Evolutionary conservation across 2,113 vertebrate genomes (phyloP), one percentile per base, ranked within the genome.

Genomic region (Gulo gulo): DNA sequence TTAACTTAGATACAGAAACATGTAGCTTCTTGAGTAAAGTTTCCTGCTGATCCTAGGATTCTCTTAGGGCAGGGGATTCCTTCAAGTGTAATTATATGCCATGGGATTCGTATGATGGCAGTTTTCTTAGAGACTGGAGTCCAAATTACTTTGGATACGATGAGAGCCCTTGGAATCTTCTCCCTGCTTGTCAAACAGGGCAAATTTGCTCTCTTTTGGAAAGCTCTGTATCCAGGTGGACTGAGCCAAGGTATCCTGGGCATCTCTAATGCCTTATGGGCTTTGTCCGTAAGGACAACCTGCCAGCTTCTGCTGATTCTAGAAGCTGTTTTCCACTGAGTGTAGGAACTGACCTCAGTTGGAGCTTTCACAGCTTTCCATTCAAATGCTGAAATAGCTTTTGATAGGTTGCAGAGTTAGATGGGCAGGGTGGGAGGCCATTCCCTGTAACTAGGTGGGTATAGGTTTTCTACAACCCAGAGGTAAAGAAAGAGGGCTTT

Each of bases 1-100:
- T 84, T 90, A 94, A 55, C 52, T 90, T 69, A 74, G 52, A 67
- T 80, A 59, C 65, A n/a, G 82, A 94, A 83, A 91, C 45, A 59
- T 76, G 42, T 84, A 31, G 26, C 18, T 92, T 88, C 91, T 84
- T 95, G n/a, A 96, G 23, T 74, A 52, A 71, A 24, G 13, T 61
- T 95, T 88, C 42, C 57, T 73, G 23, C 16, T 78, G 84, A 96
- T 0, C 18, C 57, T 18, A 61, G 88, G 7, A 67, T 36, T 97
- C 80, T 94, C 63, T 88, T 6, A 55, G 34, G 31, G 23, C 3
- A 88, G 14, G 34, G 34, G 78, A 92, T 94, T 94, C 57, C 69
- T 81, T 95, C 34, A 76, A 65, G 5, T 73, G 16, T 83, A 94
- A 92, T 85, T 81, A 39, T 31, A 81, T 88, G 34, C 14, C 34